phyloP scores from a whole-genome alignment of 2,888 invertebrate species.

The Cosmia trapezina region DNA sequence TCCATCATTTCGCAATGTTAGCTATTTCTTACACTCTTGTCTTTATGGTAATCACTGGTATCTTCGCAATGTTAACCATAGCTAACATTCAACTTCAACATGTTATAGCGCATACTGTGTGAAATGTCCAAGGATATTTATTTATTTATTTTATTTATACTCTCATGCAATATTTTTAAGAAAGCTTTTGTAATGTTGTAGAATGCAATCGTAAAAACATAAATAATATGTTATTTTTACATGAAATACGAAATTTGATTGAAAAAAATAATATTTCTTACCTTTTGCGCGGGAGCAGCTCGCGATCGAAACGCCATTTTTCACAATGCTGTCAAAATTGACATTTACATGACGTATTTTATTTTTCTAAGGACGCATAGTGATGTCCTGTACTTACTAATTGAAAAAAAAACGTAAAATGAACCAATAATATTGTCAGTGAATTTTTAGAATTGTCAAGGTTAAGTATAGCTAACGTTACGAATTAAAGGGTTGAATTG shows the following conservation, averaged over 20 bases:
- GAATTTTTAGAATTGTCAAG: no score
- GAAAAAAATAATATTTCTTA: slow-evolving; percentile 1
- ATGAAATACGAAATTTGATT: background rate
- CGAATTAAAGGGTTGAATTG: no score
- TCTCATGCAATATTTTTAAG: background rate
- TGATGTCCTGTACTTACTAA: background rate
- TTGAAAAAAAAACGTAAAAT: no score
- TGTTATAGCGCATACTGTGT: background rate
- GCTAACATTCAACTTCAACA: slow-evolving; percentile 12
- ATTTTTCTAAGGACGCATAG: background rate
- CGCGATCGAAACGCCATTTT: background rate
- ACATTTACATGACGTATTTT: background rate
- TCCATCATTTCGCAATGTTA: slow-evolving; percentile 11
- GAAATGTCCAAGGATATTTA: no score
- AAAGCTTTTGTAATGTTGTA: background rate
- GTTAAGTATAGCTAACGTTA: no score
- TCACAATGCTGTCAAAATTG: slow-evolving; percentile 5
- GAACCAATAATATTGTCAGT: no score
- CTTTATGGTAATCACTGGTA: background rate
- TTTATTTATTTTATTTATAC: no score
- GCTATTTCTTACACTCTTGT: no score
- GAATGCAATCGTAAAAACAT: slow-evolving; percentile 1
- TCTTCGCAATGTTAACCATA: slow-evolving; percentile 7
- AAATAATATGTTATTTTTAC: background rate
- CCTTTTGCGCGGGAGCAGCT: slow-evolving; percentile 16